These are phyloP conservation scores for Chydorus sphaericus DNA, from an alignment of 2,888 invertebrate species.

Conservation along the genomic window DNA sequence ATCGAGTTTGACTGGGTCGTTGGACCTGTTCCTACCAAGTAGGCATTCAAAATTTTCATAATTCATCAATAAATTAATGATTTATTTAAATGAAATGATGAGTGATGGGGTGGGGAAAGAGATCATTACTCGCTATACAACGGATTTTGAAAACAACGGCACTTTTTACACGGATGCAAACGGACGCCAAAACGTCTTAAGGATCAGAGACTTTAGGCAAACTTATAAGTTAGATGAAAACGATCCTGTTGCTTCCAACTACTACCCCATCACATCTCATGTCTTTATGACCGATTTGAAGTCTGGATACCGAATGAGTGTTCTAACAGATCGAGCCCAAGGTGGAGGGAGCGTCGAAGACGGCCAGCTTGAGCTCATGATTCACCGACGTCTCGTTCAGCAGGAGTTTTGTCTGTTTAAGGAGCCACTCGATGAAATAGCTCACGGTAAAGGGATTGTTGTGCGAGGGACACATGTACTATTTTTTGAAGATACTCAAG, in stretches of 20 bases:
- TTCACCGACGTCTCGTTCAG: conserved; percentile 64
- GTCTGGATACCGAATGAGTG: conserved; percentile 18
- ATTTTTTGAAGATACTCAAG: too few species aligned
- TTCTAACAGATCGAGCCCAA: conserved; percentile 23
- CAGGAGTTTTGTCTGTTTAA: conserved; percentile 90
- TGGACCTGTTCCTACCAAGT: too few species aligned
- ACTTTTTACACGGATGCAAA: conserved; percentile 86
- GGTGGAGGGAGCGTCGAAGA: conserved; percentile 28
- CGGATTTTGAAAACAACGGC: conserved; percentile 43
- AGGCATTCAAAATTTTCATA: too few species aligned
- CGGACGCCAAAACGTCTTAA: conserved; percentile 66
- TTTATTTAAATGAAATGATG: too few species aligned
- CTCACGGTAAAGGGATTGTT: conserved; percentile 26
- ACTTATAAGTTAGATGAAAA: conserved; percentile 50
- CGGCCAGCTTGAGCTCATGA: conserved; percentile 30
- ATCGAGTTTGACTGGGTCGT: too few species aligned
- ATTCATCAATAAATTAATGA: too few species aligned
- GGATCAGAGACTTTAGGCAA: conserved; percentile 50
- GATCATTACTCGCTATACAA: conserved; percentile 54
- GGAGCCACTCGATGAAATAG: conserved; percentile 73
- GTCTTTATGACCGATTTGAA: conserved; percentile 49
- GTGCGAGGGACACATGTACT: conserved; percentile 7
- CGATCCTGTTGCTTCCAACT: conserved; percentile 72
- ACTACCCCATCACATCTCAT: conserved; percentile 78
- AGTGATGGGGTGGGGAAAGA: conserved; percentile 59